Percentiles rank a stretch among this genome's conserved stretches.
Evolutionary conservation across 2,888 invertebrate species (phyloP).

Genomic region (Leptura quadrifasciata): DNA sequence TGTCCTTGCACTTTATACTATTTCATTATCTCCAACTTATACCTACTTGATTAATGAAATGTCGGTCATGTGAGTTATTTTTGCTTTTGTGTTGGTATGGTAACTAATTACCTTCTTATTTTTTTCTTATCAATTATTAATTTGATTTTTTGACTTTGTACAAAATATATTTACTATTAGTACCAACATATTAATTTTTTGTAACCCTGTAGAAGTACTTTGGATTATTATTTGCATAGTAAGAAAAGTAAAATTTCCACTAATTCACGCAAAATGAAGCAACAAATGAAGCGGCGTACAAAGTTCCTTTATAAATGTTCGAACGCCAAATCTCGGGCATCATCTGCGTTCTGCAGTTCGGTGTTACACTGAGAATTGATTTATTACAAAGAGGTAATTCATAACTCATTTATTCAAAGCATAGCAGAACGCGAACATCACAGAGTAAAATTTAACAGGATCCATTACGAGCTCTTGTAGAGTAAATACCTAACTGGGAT

Average conservation of each 20-base stretch:
- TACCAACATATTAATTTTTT: too few species aligned
- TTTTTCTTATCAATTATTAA: too few species aligned
- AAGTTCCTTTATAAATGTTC: neutral
- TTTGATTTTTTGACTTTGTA: too few species aligned
- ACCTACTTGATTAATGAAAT: too few species aligned
- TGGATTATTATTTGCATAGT: too few species aligned
- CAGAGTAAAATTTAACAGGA: constrained; percentile 6
- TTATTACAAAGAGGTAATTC: constrained; percentile 28
- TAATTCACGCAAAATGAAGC: neutral
- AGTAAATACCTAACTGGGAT: constrained; percentile 40
- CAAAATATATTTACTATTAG: too few species aligned
- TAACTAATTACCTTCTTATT: too few species aligned
- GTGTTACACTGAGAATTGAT: constrained; percentile 21
- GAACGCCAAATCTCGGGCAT: neutral
- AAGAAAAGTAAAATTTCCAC: neutral
- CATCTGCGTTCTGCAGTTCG: neutral
- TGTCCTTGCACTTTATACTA: too few species aligned
- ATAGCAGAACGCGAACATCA: constrained; percentile 17
- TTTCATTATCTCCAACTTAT: too few species aligned
- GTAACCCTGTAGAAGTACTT: too few species aligned
- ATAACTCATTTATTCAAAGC: constrained; percentile 29
- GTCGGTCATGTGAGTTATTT: too few species aligned
- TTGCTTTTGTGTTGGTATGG: too few species aligned
- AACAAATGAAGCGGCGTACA: neutral
- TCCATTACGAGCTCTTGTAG: constrained; percentile 35